Evolutionary conservation across 2,797 vertebrate genomes (phyloP).

Genomic region (Cirrhinus molitorella): DNA sequence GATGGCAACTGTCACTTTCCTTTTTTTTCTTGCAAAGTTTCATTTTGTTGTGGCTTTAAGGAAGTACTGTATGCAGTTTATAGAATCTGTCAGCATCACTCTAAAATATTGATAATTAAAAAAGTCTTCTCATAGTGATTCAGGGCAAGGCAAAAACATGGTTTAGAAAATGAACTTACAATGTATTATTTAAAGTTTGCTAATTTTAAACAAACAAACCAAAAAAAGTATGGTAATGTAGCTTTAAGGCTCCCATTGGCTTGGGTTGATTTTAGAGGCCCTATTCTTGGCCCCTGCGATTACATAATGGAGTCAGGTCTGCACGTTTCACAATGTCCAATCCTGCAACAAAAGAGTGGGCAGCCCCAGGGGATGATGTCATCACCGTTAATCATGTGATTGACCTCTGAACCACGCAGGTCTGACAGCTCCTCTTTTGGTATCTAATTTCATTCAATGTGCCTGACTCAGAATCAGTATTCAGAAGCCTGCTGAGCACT

Average conservation of each 20-base stretch:
- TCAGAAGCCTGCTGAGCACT: conserved; percentile 39
- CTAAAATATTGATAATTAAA: neutral
- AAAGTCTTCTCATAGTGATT: neutral
- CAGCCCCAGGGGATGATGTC: conserved; percentile 65
- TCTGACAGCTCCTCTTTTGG: conserved; percentile 56
- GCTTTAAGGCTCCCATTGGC: neutral
- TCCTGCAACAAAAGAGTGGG: conserved; percentile 65
- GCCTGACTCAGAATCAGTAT: conserved; percentile 40
- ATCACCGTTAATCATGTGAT: conserved; percentile 63
- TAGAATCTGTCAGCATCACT: neutral
- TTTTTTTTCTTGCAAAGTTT: neutral
- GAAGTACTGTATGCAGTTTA: neutral
- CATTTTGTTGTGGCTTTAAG: neutral
- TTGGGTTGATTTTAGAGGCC: conserved; percentile 48
- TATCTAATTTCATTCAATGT: conserved; percentile 61
- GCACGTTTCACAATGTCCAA: conserved; percentile 64
- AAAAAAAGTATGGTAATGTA: conserved; percentile 48
- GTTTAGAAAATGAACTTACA: no score
- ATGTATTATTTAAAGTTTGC: neutral
- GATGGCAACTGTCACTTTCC: neutral
- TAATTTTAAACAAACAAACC: neutral
- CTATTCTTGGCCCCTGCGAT: conserved; percentile 54
- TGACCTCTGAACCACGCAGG: conserved; percentile 56
- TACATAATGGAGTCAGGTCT: conserved; percentile 65
- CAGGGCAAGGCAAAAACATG: neutral